These are phyloP conservation scores for Oophaga pumilio DNA, from an alignment of 2,113 vertebrate species.

Conservation along the genomic window DNA sequence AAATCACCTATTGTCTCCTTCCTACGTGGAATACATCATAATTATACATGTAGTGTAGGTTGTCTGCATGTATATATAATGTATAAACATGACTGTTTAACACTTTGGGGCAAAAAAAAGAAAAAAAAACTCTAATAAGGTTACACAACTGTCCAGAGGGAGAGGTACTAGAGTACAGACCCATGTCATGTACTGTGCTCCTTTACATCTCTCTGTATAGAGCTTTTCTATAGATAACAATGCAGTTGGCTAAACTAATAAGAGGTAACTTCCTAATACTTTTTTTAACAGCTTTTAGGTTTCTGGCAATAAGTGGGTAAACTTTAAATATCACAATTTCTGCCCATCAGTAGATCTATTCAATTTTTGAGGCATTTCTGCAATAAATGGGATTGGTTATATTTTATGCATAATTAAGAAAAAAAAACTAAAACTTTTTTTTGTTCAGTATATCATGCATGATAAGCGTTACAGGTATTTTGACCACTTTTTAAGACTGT, in stretches of 20 bases:
- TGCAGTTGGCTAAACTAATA: not conserved
- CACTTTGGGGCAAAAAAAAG: not conserved
- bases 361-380: not conserved
- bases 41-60: not conserved
- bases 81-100: not conserved
- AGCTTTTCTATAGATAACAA: not conserved
- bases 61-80: not conserved
- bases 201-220: not conserved
- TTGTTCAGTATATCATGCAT: not conserved
- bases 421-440: not conserved
- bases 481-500: not conserved
- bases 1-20: not conserved
- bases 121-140: not conserved
- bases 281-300: not conserved
- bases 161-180: not conserved
- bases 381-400: not conserved
- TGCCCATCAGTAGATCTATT: not conserved
- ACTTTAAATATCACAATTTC: not conserved
- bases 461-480: not conserved
- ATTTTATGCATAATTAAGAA: not conserved
- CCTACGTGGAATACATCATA: not conserved
- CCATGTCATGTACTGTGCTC: not conserved
- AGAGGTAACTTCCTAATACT: not conserved
- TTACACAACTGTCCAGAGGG: not conserved
- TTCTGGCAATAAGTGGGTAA: not conserved